These are phyloP conservation scores for Littorina saxatilis DNA, from an alignment of 1,140 invertebrate species.

Conservation along the genomic window DNA sequence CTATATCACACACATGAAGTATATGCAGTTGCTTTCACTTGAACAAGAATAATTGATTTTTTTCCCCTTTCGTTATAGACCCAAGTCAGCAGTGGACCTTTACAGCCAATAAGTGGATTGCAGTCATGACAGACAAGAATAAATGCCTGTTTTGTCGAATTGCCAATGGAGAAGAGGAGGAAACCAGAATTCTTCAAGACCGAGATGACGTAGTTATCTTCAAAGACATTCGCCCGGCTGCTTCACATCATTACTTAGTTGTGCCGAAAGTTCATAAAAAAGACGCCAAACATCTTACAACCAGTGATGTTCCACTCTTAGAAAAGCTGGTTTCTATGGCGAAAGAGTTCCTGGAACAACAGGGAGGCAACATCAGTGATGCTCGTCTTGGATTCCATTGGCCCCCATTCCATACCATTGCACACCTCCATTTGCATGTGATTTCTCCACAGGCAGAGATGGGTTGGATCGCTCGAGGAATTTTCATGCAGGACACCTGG, in stretches of 20 bases:
- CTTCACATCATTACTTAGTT: slow-evolving; percentile 87
- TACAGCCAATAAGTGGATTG: too few relatives aligned
- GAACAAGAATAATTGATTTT: too few relatives aligned
- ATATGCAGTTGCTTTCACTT: too few relatives aligned
- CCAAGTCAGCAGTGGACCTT: not conserved
- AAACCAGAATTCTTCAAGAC: slow-evolving; percentile 61
- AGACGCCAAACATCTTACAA: slow-evolving; percentile 83
- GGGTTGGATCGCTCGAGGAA: slow-evolving; percentile 81
- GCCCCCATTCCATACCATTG: slow-evolving; percentile 90
- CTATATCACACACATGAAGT: too few relatives aligned
- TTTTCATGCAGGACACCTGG: slow-evolving; percentile 85
- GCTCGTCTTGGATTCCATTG: slow-evolving; percentile 88
- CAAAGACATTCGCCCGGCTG: slow-evolving; percentile 88
- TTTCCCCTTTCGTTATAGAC: not conserved
- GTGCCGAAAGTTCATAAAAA: slow-evolving; percentile 86
- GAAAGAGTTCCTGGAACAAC: slow-evolving; percentile 78
- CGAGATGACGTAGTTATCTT: slow-evolving; percentile 88
- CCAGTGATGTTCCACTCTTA: slow-evolving; percentile 82
- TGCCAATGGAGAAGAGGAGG: slow-evolving; percentile 39
- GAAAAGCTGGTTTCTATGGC: slow-evolving; percentile 80
- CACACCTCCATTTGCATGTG: slow-evolving; percentile 91
- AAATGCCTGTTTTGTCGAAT: slow-evolving; percentile 62
- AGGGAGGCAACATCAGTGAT: slow-evolving; percentile 65
- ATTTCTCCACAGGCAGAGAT: slow-evolving; percentile 89
- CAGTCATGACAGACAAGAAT: slow-evolving; percentile 9